Percentiles rank a stretch among this genome's conserved stretches.
phyloP scores from a whole-genome alignment of 2,888 invertebrate species.

The Capitulum mitella region DNA sequence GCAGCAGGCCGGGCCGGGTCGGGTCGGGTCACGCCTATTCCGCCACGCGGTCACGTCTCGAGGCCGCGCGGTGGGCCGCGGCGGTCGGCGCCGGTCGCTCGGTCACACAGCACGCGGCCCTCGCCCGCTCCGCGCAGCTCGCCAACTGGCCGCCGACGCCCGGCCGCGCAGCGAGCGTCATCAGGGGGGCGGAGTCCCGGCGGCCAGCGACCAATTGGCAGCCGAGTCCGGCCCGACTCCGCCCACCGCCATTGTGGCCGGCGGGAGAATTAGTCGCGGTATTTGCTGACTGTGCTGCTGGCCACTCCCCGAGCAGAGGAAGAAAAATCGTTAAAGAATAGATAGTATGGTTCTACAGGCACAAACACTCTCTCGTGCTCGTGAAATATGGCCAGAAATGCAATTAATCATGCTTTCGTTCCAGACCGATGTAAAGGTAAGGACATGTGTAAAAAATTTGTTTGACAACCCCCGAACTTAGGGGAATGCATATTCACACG shows the following conservation, averaged over 20 bases:
- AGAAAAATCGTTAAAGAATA: not conserved
- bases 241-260: conserved; percentile 5
- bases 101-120: not conserved
- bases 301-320: not conserved
- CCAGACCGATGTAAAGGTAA: not conserved
- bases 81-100: conserved; percentile 16
- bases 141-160: not conserved
- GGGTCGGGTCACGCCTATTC: too few species aligned
- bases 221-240: not conserved
- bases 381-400: not conserved
- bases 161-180: not conserved
- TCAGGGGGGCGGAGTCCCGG: not conserved
- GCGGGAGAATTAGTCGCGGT: not conserved
- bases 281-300: not conserved
- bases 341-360: not conserved
- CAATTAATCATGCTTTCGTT: not conserved
- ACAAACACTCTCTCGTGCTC: not conserved
- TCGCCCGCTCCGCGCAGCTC: not conserved
- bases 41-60: not conserved
- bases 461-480: not conserved
- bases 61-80: not conserved
- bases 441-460: not conserved
- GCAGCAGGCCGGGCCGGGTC: too few species aligned
- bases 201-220: not conserved
- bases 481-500: not conserved